Evolutionary conservation across 2,797 vertebrate genomes (phyloP), one percentile per base, ranked within the genome.

Genomic region (Hippopotamyrus pictus): DNA sequence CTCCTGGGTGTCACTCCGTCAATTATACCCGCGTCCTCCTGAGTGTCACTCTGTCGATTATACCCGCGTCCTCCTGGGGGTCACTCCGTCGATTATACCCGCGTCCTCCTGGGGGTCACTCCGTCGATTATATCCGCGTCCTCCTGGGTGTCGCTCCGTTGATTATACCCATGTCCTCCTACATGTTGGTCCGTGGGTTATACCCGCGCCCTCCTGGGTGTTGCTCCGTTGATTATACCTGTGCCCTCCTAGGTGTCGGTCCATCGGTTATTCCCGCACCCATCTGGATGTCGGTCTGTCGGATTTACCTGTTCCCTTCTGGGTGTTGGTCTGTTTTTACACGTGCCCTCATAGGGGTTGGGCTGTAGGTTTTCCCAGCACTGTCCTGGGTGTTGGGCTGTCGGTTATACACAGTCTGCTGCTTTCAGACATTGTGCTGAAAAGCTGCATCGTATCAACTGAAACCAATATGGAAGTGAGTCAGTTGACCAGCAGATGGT

Each of bases 401-500:
- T 41, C 37, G 37, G 37, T 41, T 41, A 41, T 5, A 41, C 37
- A 4, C 37, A 48, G 37, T 69, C 46, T 14, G 14, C 12, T 62
- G 62, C 9, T 25, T 65, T 88, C 11, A 25, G 87, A 44, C 5
- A 46, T 48, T 22, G 7, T 44, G n/a, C 17, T 22, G 79, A 19
- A 83, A 83, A 83, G 79, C 79, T 44, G 17, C 14, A 83, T 83
- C 7, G 2, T 41, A 44, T n/a, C 19, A 41, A 48, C 2, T 48
- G 44, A 82, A 82, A 44, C 19, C 37, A 44, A 9, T 46, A 37
- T 19, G 4, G 7, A 54, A n/a, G 17, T 29, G 6, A 25, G 6
- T 17, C 37, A 59, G 88, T 11, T 41, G 29, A 8, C 89, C 89
- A 88, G 69, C n/a, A 90, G 89, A 51, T 90, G 89, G 86, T 25